phyloP scores from a whole-genome alignment of 2,888 invertebrate genomes.

The Tenthredo amoena region DNA sequence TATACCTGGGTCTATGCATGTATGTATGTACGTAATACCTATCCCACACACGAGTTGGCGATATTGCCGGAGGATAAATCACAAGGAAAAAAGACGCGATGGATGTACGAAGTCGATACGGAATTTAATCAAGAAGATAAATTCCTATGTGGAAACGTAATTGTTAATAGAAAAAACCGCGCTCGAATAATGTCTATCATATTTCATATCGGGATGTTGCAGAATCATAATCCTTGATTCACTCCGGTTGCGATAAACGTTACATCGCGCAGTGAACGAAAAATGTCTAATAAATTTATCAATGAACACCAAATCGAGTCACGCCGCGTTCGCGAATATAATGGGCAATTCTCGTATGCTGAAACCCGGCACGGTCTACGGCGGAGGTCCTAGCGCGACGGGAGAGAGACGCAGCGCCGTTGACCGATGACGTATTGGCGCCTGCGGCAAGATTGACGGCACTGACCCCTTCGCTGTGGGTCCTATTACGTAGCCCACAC shows the following conservation, averaged over 20 bases:
- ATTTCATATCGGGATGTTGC: neutral
- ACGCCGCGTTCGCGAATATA: constrained; percentile 74
- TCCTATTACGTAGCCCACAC: constrained; percentile 41
- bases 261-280: neutral
- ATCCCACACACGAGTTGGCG: neutral
- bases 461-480: constrained; percentile 56
- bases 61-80: constrained; percentile 19
- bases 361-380: constrained; percentile 78
- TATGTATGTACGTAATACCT: neutral
- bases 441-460: constrained; percentile 76
- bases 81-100: neutral
- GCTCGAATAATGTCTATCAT: neutral
- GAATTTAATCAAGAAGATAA: constrained; percentile 27
- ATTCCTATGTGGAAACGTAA: neutral
- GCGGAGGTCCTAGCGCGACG: constrained; percentile 68
- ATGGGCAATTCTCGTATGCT: constrained; percentile 76
- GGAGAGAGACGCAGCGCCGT: constrained; percentile 64
- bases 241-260: neutral
- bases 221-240: neutral
- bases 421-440: constrained; percentile 76
- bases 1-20: neutral
- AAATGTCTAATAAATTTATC: neutral
- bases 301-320: neutral
- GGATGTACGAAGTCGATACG: neutral
- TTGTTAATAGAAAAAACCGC: neutral